Evolutionary conservation across 2,888 invertebrate species (phyloP), one percentile per base, ranked within the genome.

Genomic region (Lysandra coridon): DNA sequence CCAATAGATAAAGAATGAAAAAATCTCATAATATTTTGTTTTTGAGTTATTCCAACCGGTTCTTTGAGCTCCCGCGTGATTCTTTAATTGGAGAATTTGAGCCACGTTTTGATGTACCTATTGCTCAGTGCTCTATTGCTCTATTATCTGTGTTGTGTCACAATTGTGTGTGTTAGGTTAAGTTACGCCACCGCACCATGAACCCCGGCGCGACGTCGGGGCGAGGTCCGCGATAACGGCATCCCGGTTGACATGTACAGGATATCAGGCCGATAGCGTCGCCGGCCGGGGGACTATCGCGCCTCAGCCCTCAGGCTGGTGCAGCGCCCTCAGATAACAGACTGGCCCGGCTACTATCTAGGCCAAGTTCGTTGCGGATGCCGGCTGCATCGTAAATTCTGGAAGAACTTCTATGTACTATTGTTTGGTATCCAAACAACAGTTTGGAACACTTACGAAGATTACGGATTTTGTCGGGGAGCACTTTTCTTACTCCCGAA

Each of bases 261-360:
- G 64, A 64, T 30, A 64, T 64, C 64, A 12, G 30, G 64, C 7
- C 64, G 64, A 64, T 64, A 64, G 64, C 64, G 64, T 7, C 23
- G 23, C 23, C 30, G 64, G 7, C 64, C 64, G 64, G 64, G 64
- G 3, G 64, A 30, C 64, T 30, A 12, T 30, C 64, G 30, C 14
- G 57, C 4, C 40, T 6, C 40, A 6, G 6, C 12, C 53, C 14
- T n/a, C 6, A 1, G 64, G 7, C 64, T 4, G 64, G 64, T 64
- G 64, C 64, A 64, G 64, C 23, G 30, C 64, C 64, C 64, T 64
- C 64, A 30, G 64, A 64, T 64, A 64, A 64, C 64, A 64, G 7
- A 23, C 62, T 62, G 64, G 23, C 30, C 30, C 64, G 30, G 23
- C 30, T 12, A 30, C 30, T 30, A 30, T 23, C 64, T 64, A 30